phyloP scores from a whole-genome alignment of 1,140 invertebrate genomes.

The Lanistes nyassanus region DNA sequence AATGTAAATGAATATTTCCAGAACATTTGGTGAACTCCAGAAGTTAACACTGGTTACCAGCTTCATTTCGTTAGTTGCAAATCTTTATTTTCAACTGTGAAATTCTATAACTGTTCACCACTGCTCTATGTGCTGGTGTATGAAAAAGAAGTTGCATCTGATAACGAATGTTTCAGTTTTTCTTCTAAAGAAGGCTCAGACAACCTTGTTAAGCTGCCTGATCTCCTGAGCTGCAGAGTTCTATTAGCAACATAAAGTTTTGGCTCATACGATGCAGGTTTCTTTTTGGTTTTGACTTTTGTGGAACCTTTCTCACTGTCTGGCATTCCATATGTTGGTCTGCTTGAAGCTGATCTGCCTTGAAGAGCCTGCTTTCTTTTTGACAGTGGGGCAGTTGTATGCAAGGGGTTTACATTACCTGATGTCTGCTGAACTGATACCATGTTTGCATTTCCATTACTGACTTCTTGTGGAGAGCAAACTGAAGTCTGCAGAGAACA shows the following conservation, averaged over 20 bases:
- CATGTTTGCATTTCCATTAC: neutral
- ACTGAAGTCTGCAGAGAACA: too few species aligned
- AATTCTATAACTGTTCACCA: too few species aligned
- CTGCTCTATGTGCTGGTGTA: too few species aligned
- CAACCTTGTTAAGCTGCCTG: conserved; percentile 44
- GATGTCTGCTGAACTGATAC: neutral
- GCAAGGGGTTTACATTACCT: neutral
- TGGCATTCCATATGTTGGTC: neutral
- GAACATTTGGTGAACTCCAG: too few species aligned
- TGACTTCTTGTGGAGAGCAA: too few species aligned
- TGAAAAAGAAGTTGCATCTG: neutral
- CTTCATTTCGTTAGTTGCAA: too few species aligned
- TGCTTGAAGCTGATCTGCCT: neutral
- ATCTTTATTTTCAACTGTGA: too few species aligned
- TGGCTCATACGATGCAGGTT: conserved; percentile 40
- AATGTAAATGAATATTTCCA: too few species aligned
- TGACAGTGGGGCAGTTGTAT: neutral
- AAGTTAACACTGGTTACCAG: too few species aligned
- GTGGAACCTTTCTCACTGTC: neutral
- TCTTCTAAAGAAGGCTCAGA: conserved; percentile 13
- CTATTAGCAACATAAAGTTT: conserved; percentile 51
- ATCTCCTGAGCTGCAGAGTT: conserved; percentile 47
- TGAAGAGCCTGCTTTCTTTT: neutral
- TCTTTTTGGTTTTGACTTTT: neutral
- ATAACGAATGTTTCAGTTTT: neutral